Base-by-base conservation (phyloP, 2,113 vertebrate species). In the Corvus cornix region DNA sequence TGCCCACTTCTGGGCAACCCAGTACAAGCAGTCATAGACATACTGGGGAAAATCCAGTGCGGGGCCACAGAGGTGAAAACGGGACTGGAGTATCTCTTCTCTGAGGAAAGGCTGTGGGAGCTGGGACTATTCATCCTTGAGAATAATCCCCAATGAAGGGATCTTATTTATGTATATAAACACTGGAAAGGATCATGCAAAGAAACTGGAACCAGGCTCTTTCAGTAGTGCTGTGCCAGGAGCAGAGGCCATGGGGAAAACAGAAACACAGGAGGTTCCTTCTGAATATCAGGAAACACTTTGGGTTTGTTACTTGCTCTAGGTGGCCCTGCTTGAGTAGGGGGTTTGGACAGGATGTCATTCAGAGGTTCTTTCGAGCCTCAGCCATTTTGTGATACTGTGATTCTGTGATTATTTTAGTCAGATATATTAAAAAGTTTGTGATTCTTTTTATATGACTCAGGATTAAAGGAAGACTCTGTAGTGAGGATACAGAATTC, bases 11-110 rank as follows among this genome's bases (percentile, higher is more conserved):
- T 30, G 20, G 20, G 28, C 13, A 39, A 14, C 5, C 1, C 19
- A 15, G 13, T 16, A 33, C 22, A 37, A 33, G 33, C 11, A 72
- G 22, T 31, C 16, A 21, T 3, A 41, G 7, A 19, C 22, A 37
- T 33, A 28, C 18, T 37, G 44, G 22, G 37, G 10, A 44, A 66
- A 74, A 66, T 59, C 27, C 27, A 44, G 0, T 11, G 31, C 51
- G 28, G 7, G 7, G 1, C 13, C 27, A 16, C 2, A 7, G 33
- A 52, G 23, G 4, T n/a, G 60, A 46, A 24, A 1, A 1, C 49
- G 8, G 18, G 5, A 51, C 18, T 11, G 23, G 27, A 52, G 12
- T 1, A 28, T 39, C 27, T 44, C 22, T 44, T 22, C 37, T 37
- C 37, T 67, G 33, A 74, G 44, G 8, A 67, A 46, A 52, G 33